These are phyloP conservation scores for Equus quagga DNA, from an alignment of 2,113 vertebrate species.

Conservation along the genomic window DNA sequence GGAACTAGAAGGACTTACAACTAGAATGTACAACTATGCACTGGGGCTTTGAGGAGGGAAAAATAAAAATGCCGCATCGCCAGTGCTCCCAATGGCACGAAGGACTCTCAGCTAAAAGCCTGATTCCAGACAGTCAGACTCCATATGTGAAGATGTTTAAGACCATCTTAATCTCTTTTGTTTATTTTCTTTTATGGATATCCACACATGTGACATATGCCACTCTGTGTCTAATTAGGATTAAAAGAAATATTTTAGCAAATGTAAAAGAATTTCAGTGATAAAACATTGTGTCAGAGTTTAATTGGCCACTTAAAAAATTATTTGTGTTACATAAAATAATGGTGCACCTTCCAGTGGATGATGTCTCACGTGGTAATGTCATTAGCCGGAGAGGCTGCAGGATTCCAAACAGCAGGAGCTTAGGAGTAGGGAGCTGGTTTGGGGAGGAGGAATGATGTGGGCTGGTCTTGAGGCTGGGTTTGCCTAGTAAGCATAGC, in stretches of 20 bases:
- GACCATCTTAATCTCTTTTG: neutral
- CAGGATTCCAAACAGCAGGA: neutral
- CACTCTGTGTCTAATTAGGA: neutral
- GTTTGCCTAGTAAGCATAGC: neutral
- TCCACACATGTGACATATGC: neutral
- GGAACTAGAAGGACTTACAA: no score
- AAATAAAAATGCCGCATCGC: neutral
- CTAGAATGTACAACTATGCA: no score
- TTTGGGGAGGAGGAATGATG: neutral
- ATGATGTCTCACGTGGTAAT: rapidly evolving
- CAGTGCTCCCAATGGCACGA: neutral
- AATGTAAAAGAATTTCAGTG: neutral
- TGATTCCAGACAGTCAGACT: neutral
- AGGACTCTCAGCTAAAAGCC: neutral
- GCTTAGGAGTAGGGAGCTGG: neutral
- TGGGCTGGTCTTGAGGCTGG: neutral
- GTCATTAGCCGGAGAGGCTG: no score
- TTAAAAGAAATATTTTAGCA: neutral
- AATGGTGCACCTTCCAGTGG: rapidly evolving
- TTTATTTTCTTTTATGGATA: neutral
- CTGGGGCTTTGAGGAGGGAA: no score
- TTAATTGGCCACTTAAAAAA: neutral
- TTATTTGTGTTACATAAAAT: neutral
- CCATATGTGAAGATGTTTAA: neutral
- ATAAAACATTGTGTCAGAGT: neutral